Conservation (phyloP, 2,888 invertebrate genomes). For the Tachina fera region DNA sequence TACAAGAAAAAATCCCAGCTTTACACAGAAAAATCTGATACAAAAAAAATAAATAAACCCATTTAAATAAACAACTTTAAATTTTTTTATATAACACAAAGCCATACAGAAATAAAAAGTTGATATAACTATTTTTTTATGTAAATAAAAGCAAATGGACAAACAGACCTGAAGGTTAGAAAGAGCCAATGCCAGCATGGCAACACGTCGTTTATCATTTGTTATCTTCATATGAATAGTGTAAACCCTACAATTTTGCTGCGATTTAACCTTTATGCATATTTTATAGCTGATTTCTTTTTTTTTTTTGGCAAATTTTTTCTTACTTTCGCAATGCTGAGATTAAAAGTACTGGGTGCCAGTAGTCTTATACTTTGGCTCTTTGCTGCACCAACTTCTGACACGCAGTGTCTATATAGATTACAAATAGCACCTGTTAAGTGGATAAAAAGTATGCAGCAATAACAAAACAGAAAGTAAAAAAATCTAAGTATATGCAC, state of each 20-base stretch:
- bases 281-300: background rate
- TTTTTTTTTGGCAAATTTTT: background rate
- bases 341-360: conserved; percentile 34
- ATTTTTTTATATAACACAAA: conserved; percentile 12
- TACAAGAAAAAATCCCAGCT: background rate
- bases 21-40: background rate
- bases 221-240: conserved; percentile 60
- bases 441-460: conserved; percentile 48
- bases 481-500: background rate
- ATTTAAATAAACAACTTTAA: conserved; percentile 26
- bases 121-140: conserved; percentile 23
- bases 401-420: conserved; percentile 45
- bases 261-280: conserved; percentile 34
- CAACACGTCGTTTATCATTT: conserved; percentile 61
- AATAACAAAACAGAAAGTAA: conserved; percentile 10
- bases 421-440: conserved; percentile 63
- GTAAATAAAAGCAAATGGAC: conserved; percentile 39
- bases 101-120: background rate
- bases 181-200: conserved; percentile 22
- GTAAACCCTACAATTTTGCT: conserved; percentile 36
- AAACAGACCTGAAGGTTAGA: background rate
- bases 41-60: background rate
- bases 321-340: background rate
- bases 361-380: background rate
- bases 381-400: background rate